These are phyloP conservation scores for Zaprionus tsacasi DNA, from an alignment of 1,140 invertebrate species.

Conservation along the genomic window DNA sequence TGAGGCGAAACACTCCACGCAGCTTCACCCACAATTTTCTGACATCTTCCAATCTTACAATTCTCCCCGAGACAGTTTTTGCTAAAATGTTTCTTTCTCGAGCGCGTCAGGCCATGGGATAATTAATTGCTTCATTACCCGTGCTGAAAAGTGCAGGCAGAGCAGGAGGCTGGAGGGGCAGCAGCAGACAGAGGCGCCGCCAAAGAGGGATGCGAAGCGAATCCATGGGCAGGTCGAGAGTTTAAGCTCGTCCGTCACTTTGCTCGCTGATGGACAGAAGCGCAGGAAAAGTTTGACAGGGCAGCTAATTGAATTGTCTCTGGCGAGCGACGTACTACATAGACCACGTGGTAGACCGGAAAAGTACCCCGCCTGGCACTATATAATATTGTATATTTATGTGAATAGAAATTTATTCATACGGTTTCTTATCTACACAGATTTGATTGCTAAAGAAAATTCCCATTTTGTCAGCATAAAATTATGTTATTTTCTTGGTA, in stretches of 20 bases:
- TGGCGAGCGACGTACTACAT: background rate
- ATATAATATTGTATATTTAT: too few species aligned
- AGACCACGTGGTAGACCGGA: slow-evolving; percentile 20
- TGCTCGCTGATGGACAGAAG: slow-evolving; percentile 51
- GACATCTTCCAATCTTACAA: slow-evolving; percentile 59
- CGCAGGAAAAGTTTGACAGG: slow-evolving; percentile 61
- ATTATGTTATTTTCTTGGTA: too few species aligned
- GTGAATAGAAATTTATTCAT: too few species aligned
- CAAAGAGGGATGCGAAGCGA: background rate
- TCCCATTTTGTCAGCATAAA: too few species aligned
- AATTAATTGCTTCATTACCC: slow-evolving; percentile 81
- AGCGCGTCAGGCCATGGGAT: slow-evolving; percentile 40
- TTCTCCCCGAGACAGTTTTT: slow-evolving; percentile 38
- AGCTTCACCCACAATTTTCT: slow-evolving; percentile 61
- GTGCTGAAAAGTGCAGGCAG: slow-evolving; percentile 47
- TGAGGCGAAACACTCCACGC: slow-evolving; percentile 52
- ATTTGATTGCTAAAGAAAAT: background rate
- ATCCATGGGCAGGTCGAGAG: slow-evolving; percentile 21
- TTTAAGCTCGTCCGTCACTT: slow-evolving; percentile 17
- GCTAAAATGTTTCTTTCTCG: slow-evolving; percentile 19
- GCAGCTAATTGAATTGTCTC: slow-evolving; percentile 79
- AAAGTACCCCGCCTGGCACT: background rate
- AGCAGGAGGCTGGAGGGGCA: background rate
- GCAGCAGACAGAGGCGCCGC: too few species aligned
- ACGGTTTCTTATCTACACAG: too few species aligned